Evolutionary conservation across 2,797 vertebrate genomes (phyloP), one percentile per base, ranked within the genome.

Genomic region (Dallia pectoralis): DNA sequence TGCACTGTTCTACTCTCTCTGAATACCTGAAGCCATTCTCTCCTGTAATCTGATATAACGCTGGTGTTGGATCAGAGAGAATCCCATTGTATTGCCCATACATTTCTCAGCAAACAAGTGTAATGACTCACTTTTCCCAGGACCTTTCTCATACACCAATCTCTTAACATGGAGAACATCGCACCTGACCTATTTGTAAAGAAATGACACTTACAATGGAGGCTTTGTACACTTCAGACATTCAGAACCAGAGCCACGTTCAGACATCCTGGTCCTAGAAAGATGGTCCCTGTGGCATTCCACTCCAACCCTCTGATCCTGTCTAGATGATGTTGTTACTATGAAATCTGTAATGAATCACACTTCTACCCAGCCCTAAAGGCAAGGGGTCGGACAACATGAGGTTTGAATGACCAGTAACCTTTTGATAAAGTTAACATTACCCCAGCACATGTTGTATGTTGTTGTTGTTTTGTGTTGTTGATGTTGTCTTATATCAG

Each of bases 51-150:
- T 77, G 69, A 84, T 86, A 62, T 47, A 48, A 85, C 81, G 74
- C 61, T 78, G 70, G 81, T 74, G 82, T 78, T 70, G 49, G 79
- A 86, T 86, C 79, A 77, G 71, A 77, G 61, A 59, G 74, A 76
- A 74, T 49, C 84, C 81, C 74, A 79, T 62, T n/a, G 16, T 84
- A 87, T 85, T 70, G 53, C 0, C 44, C 77, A 81, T 68, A 83
- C 59, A 84, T 40, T 29, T 19, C n/a, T 51, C 49, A 75, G 78
- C 74, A 83, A 81, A 84, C 32, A n/a, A 49, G 64, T 36, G n/a
- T 30, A 67, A 79, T 74, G 84, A 63, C 48, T 75, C 73, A 61
- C 82, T 86, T 86, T 84, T 88, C 78, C 84, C 87, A 87, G 67
- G 83, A 82, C 36, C 69, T 76, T 56, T 56, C n/a, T 79, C 12